Conservation (phyloP, 2,797 vertebrate species). For the Tokudaia muenninki region DNA sequence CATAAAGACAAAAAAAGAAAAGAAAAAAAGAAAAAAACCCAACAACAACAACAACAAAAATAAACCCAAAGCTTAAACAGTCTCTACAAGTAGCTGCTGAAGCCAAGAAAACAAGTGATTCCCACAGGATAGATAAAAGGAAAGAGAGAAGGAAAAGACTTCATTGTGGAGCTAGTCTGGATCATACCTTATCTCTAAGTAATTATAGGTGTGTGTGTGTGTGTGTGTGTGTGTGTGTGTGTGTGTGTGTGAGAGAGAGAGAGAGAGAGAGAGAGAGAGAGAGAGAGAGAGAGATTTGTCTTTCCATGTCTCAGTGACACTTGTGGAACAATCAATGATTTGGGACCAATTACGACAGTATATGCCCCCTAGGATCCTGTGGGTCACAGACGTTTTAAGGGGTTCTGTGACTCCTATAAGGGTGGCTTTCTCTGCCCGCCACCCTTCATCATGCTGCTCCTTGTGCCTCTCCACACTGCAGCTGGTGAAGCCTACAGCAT, state of each 20-base stretch:
- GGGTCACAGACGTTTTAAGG: neutral
- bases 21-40: neutral
- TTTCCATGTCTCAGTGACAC: neutral
- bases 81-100: constrained; percentile 17
- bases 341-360: neutral
- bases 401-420: neutral
- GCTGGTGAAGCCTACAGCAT: neutral
- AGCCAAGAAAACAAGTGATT: constrained; percentile 16
- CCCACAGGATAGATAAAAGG: constrained; percentile 1
- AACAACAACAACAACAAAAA: neutral
- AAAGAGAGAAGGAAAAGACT: constrained; percentile 52
- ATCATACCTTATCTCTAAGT: neutral
- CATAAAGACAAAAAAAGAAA: neutral
- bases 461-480: neutral
- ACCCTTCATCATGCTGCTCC: neutral
- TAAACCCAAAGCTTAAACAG: neutral
- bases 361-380: neutral
- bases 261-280: neutral
- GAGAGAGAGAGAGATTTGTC: neutral
- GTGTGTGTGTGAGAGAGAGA: neutral
- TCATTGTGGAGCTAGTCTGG: neutral
- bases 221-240: neutral
- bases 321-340: neutral
- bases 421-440: neutral
- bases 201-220: neutral